These are phyloP conservation scores for Epizoanthus ramosus DNA, from an alignment of 92 coral and sea anemone genomes.

Conservation along the genomic window DNA sequence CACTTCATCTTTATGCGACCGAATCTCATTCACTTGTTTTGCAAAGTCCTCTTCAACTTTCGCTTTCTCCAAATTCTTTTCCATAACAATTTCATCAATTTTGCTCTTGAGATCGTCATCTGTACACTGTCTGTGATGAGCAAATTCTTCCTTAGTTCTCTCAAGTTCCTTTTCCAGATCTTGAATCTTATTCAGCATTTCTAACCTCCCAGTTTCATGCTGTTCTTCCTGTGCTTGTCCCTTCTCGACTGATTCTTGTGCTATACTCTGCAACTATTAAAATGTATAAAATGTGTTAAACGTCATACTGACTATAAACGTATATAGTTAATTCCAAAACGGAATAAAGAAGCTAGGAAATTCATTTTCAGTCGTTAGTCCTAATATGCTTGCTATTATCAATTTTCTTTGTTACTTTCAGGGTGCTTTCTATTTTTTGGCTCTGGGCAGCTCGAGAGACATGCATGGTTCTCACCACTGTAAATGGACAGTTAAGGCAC, in stretches of 20 bases:
- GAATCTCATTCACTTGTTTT: slow-evolving; percentile 73
- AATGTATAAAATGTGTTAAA: not conserved
- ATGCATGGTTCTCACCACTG: no score
- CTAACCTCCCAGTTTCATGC: slow-evolving; percentile 35
- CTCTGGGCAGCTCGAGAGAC: no score
- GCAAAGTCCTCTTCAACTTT: slow-evolving; percentile 73
- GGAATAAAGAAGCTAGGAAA: no score
- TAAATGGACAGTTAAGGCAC: no score
- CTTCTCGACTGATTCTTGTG: slow-evolving; percentile 24
- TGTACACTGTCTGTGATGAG: slow-evolving; percentile 18
- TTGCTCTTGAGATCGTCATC: slow-evolving; percentile 46
- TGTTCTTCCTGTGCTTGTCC: slow-evolving; percentile 53
- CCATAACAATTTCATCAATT: slow-evolving; percentile 61
- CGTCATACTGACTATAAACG: not conserved
- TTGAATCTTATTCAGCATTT: slow-evolving; percentile 23
- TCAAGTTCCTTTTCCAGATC: slow-evolving; percentile 62
- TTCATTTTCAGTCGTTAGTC: no score
- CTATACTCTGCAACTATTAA: slow-evolving; percentile 12
- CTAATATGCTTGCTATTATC: no score
- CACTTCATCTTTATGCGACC: slow-evolving; percentile 81
- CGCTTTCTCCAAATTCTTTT: slow-evolving; percentile 74
- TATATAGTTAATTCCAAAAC: not conserved
- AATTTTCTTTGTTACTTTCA: no score
- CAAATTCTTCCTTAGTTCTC: slow-evolving; percentile 40
- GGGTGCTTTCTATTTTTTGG: no score